Conservation (phyloP, 2,797 vertebrate genomes). For the Sebastes minor region DNA sequence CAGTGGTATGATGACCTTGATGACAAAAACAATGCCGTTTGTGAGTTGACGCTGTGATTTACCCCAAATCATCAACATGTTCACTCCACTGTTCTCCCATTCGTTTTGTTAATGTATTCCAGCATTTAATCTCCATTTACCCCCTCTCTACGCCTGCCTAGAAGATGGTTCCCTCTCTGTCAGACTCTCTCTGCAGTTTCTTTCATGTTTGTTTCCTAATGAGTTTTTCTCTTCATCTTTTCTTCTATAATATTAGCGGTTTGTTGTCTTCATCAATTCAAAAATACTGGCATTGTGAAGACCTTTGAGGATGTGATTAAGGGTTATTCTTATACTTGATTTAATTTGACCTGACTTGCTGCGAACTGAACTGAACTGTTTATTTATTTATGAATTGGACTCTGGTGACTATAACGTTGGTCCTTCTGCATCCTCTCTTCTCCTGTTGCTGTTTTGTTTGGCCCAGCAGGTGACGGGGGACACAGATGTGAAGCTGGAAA, state of each 20-base stretch:
- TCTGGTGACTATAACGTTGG: background rate
- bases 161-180: conserved; percentile 14
- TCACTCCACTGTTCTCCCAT: background rate
- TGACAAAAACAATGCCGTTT: background rate
- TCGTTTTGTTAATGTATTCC: conserved; percentile 16
- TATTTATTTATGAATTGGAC: conserved; percentile 18
- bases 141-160: conserved; percentile 14
- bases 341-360: conserved; percentile 21
- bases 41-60: background rate
- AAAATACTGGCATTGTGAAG: background rate
- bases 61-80: background rate
- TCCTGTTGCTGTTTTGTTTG: background rate
- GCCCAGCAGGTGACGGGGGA: background rate
- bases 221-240: background rate
- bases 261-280: conserved; percentile 18
- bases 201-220: conserved; percentile 16
- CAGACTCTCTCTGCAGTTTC: conserved; percentile 22
- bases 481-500: background rate
- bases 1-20: background rate
- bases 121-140: conserved; percentile 44
- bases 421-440: background rate
- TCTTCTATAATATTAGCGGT: conserved; percentile 1
- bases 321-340: background rate
- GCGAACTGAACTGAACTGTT: conserved; percentile 10
- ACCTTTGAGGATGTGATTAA: background rate